These are phyloP conservation scores for Heliconius ismenius DNA, from an alignment of 2,888 invertebrate species.

Conservation along the genomic window DNA sequence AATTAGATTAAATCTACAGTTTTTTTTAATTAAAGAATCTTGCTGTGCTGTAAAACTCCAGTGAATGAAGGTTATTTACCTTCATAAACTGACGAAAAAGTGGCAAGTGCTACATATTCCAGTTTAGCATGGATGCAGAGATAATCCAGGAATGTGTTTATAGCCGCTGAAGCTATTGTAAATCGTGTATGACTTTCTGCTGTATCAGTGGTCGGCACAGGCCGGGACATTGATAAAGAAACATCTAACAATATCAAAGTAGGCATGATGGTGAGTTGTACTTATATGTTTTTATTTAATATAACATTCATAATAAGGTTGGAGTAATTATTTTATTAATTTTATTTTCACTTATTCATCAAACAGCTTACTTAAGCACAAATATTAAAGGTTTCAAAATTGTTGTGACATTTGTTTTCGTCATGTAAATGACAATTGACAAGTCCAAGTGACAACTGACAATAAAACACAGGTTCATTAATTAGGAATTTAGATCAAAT, in stretches of 20 bases:
- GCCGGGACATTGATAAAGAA: slow-evolving; percentile 75
- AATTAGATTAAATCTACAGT: neutral
- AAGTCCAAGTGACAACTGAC: neutral
- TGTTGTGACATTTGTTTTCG: neutral
- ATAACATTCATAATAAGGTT: neutral
- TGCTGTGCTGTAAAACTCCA: neutral
- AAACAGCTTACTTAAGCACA: no score
- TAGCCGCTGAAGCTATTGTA: slow-evolving; percentile 66
- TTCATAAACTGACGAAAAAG: slow-evolving; percentile 73
- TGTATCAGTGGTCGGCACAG: slow-evolving; percentile 65
- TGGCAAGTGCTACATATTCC: slow-evolving; percentile 72
- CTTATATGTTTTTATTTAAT: neutral
- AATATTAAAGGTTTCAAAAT: neutral
- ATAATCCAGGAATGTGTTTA: slow-evolving; percentile 74
- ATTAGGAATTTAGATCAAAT: no score
- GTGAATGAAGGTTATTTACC: slow-evolving; percentile 52
- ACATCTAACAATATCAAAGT: slow-evolving; percentile 72
- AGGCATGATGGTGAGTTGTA: slow-evolving; percentile 57
- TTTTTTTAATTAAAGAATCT: neutral
- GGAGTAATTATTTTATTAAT: neutral
- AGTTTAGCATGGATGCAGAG: slow-evolving; percentile 68
- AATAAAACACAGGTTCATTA: neutral
- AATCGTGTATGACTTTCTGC: slow-evolving; percentile 69
- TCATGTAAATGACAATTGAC: neutral
- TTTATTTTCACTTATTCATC: neutral